Evolutionary conservation across 2,888 invertebrate species (phyloP).

Genomic region (Drosophila nr. medialis): DNA sequence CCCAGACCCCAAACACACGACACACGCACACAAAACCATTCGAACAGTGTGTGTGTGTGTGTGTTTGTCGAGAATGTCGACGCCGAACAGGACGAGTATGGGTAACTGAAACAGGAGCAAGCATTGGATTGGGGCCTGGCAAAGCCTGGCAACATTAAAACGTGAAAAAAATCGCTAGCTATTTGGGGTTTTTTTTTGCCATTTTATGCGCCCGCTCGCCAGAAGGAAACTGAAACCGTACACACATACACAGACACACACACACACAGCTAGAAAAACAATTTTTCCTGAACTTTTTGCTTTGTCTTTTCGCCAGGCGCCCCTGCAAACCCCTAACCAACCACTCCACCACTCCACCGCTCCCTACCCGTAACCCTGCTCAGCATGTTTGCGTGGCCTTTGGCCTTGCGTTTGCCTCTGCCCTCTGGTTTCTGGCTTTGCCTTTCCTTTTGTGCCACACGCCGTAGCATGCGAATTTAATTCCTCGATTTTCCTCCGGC

Average conservation of each 20-base stretch:
- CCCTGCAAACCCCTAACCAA: background rate
- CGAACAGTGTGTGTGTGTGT: conserved; percentile 22
- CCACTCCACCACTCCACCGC: background rate
- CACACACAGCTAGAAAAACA: conserved; percentile 66
- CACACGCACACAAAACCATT: conserved; percentile 62
- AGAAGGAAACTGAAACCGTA: conserved; percentile 66
- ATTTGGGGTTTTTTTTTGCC: conserved; percentile 58
- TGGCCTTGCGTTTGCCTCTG: conserved; percentile 48
- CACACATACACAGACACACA: conserved; percentile 25
- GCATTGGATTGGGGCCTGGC: conserved; percentile 10
- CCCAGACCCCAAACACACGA: conserved; percentile 39
- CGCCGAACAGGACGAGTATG: conserved; percentile 14
- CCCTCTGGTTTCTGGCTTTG: conserved; percentile 35
- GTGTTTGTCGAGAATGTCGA: conserved; percentile 40
- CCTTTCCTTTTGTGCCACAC: conserved; percentile 36
- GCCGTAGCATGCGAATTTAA: conserved; percentile 71
- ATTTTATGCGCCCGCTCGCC: conserved; percentile 53
- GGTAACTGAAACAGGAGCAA: conserved; percentile 12
- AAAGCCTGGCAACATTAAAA: conserved; percentile 66
- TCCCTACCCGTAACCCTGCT: background rate
- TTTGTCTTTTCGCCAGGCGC: conserved; percentile 50
- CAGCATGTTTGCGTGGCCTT: conserved; percentile 66
- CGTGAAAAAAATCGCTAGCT: conserved; percentile 77
- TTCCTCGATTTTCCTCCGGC: conserved; percentile 74
- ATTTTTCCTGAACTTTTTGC: conserved; percentile 74